phyloP scores from a whole-genome alignment of 2,797 vertebrate genomes.

The Bufotes viridis region DNA sequence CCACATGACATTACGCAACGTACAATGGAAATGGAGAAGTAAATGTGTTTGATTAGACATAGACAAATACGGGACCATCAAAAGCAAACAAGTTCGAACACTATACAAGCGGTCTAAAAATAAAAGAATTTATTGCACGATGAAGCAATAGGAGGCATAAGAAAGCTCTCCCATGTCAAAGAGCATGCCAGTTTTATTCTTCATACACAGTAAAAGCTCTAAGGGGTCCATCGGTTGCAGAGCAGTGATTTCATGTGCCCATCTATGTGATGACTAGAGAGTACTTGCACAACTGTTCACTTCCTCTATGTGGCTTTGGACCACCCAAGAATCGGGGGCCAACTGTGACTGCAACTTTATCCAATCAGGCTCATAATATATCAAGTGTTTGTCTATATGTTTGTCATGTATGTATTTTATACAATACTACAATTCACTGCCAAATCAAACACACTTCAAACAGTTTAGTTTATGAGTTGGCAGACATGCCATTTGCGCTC shows the following conservation, averaged over 20 bases:
- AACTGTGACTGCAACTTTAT: not conserved
- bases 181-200: not conserved
- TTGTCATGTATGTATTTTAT: not conserved
- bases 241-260: not conserved
- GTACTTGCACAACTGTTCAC: not conserved
- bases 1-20: not conserved
- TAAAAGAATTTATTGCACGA: not conserved
- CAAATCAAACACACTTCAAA: not conserved
- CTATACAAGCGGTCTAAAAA: not conserved
- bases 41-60: not conserved
- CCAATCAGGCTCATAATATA: not conserved
- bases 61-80: not conserved
- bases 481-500: not conserved
- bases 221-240: not conserved
- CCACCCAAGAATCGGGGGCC: not conserved
- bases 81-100: not conserved
- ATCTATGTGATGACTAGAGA: not conserved
- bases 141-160: not conserved
- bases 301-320: not conserved
- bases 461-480: not conserved
- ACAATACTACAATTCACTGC: not conserved
- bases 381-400: not conserved
- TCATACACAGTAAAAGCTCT: not conserved
- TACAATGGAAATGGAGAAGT: not conserved
- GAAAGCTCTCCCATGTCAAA: not conserved